These are phyloP conservation scores for Lithobates sylvaticus DNA, from an alignment of 2,797 vertebrate genomes.

Conservation along the genomic window DNA sequence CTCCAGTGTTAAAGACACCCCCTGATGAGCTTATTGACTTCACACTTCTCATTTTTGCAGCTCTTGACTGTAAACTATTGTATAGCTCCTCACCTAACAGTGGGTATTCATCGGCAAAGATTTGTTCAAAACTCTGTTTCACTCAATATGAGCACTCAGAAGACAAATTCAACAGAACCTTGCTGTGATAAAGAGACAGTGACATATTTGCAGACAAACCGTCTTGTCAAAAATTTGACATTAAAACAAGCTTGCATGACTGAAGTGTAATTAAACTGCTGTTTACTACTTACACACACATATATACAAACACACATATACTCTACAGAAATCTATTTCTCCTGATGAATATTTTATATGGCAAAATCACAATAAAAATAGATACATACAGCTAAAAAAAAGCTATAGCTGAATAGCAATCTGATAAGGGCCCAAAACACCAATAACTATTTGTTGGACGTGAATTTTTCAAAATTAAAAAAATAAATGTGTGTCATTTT, in stretches of 20 bases:
- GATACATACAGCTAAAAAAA: too few relatives aligned
- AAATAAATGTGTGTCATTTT: too few relatives aligned
- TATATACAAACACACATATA: neutral
- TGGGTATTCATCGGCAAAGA: slow-evolving; percentile 62
- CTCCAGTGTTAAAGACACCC: slow-evolving; percentile 27
- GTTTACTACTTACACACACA: neutral
- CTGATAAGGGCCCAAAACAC: too few relatives aligned
- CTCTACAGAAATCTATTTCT: too few relatives aligned
- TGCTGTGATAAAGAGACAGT: slow-evolving; percentile 73
- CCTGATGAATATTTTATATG: too few relatives aligned
- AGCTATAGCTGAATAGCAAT: too few relatives aligned
- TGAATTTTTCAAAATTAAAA: too few relatives aligned
- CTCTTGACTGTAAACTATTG: slow-evolving; percentile 59
- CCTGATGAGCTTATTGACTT: slow-evolving; percentile 64
- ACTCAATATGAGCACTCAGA: slow-evolving; percentile 62
- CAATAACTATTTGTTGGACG: too few relatives aligned
- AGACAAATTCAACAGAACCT: slow-evolving; percentile 72
- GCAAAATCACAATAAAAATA: too few relatives aligned
- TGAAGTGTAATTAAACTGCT: slow-evolving; percentile 14
- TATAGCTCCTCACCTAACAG: slow-evolving; percentile 63
- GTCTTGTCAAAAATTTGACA: slow-evolving; percentile 72
- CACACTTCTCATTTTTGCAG: slow-evolving; percentile 65
- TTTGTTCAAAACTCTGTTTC: slow-evolving; percentile 68
- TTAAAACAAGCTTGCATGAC: slow-evolving; percentile 68
- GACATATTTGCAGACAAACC: slow-evolving; percentile 80